Base-by-base conservation (phyloP, 2,888 invertebrate species). In the Electrophaes corylata region DNA sequence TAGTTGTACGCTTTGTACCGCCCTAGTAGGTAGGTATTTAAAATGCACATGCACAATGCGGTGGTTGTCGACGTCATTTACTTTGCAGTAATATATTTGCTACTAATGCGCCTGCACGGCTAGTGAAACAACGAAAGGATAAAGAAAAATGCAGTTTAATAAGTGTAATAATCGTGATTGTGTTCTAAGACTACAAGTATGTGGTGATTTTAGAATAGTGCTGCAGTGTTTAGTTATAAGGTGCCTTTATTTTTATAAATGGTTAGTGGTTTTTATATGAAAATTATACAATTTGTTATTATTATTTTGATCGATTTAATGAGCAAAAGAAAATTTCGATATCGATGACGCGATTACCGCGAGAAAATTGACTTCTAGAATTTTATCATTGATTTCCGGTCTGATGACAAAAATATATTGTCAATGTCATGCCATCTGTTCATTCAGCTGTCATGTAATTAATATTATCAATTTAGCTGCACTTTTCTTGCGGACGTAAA, bases 31-130 rank as follows among this genome's bases (percentile, higher is more conserved):
- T n/a, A n/a, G n/a, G n/a, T 88, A 87, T 88, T 89, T 88, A 85
- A 84, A 88, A 87, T 85, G 83, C 83, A 88, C 84, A 84, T 86
- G 84, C 80, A 89, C 87, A 87, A 88, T 91, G 91, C 91, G 81
- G 91, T 78, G 74, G 83, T 88, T 84, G 84, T 74, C 87, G 84
- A 91, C 91, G 91, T 91, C 91, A 90, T 86, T 75, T 86, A 83
- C 80, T 88, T 91, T 91, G 91, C 91, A 91, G 91, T 91, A 82
- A 84, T 86, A 89, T 84, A 90, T 90, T 86, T 78, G 85, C 88
- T 78, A 83, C 86, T 87, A 90, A 86, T 88, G 90, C 89, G 89
- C 84, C 78, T 82, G 81, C 84, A 90, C 89, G 87, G 78, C 70
- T 86, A 71, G 72, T 82, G 80, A 81, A 81, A 79, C 79, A 81